Evolutionary conservation across 2,888 invertebrate genomes (phyloP).

Genomic region (Melanophora roralis): DNA sequence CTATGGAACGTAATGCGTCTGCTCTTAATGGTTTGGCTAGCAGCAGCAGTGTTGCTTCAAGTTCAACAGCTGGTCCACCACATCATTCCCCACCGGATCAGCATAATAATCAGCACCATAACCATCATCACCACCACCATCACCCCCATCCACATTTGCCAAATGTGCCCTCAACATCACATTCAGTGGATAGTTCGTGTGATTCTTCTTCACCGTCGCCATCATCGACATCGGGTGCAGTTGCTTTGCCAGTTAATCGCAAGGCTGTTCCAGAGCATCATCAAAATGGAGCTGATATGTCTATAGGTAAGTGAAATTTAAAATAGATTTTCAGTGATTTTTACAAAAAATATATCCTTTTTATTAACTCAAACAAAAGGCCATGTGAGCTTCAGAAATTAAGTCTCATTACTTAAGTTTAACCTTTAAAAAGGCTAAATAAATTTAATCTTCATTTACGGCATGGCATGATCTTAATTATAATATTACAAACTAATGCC

Average conservation of each 20-base stretch:
- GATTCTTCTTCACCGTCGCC: slow-evolving; percentile 82
- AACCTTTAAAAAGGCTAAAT: too few relatives aligned
- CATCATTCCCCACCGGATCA: slow-evolving; percentile 76
- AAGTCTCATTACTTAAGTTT: too few relatives aligned
- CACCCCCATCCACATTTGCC: slow-evolving; percentile 73
- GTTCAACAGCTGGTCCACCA: slow-evolving; percentile 56
- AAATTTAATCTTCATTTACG: too few relatives aligned
- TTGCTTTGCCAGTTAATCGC: slow-evolving; percentile 76
- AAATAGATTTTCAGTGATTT: too few relatives aligned
- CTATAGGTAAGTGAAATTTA: slow-evolving; percentile 73
- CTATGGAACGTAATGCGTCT: slow-evolving; percentile 52
- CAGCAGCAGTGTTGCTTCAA: slow-evolving; percentile 72
- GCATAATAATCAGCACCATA: slow-evolving; percentile 65
- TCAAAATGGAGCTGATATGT: slow-evolving; percentile 76
- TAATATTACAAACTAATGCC: too few relatives aligned
- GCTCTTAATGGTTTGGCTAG: slow-evolving; percentile 71
- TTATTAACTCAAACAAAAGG: too few relatives aligned
- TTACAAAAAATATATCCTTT: too few relatives aligned
- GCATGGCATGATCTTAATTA: too few relatives aligned
- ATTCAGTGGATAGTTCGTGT: slow-evolving; percentile 78
- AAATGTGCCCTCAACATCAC: slow-evolving; percentile 76
- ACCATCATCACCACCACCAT: slow-evolving; percentile 61
- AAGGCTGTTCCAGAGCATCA: slow-evolving; percentile 77
- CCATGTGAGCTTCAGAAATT: too few relatives aligned
- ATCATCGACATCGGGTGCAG: slow-evolving; percentile 71